Conservation (phyloP, 2,113 vertebrate species). For the Pipra filicauda region DNA sequence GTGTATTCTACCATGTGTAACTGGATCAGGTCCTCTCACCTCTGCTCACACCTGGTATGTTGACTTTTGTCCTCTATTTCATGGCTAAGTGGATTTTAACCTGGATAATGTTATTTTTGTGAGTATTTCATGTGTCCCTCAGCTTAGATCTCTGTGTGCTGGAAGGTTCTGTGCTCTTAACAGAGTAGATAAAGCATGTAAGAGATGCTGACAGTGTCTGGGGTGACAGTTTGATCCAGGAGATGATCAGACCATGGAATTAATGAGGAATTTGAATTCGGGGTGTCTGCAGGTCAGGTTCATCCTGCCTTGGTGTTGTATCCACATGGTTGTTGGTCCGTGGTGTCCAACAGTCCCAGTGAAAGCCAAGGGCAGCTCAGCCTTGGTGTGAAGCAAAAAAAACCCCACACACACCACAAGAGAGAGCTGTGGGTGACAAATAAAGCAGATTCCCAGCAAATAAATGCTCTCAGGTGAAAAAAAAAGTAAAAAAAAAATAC, state of each 20-base stretch:
- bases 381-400: neutral
- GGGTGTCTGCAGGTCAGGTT: neutral
- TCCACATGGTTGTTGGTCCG: rapidly evolving
- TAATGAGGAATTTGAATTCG: neutral
- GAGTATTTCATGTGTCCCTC: neutral
- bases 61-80: neutral
- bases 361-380: neutral
- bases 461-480: rapidly evolving
- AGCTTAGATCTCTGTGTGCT: neutral
- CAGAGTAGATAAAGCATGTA: neutral
- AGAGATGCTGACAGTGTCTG: rapidly evolving
- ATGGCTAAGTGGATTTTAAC: neutral
- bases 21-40: neutral
- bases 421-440: neutral
- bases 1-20: rapidly evolving
- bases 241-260: neutral
- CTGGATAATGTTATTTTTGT: neutral
- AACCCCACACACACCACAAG: too few relatives aligned
- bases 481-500: too few relatives aligned
- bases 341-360: neutral
- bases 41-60: too few relatives aligned
- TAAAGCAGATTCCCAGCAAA: neutral
- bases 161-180: neutral
- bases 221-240: neutral
- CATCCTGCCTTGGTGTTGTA: neutral